phyloP scores from a whole-genome alignment of 2,797 vertebrate species.

The Phoeniculus purpureus region DNA sequence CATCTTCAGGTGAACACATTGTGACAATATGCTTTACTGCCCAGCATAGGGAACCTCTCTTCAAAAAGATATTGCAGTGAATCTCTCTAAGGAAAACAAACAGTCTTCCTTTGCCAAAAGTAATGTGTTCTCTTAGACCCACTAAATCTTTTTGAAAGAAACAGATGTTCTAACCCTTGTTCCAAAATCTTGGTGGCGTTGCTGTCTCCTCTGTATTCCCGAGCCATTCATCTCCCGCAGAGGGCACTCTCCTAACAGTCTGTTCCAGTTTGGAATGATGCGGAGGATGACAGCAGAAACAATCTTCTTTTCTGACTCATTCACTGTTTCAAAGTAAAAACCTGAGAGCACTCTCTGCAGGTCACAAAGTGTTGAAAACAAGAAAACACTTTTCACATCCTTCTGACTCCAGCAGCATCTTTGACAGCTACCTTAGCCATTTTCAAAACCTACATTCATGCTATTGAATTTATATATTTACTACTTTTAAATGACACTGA shows the following conservation, averaged over 20 bases:
- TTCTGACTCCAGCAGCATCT: neutral
- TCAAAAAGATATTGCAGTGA: fast-evolving
- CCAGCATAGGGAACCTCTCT: neutral
- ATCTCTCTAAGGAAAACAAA: neutral
- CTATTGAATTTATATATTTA: neutral
- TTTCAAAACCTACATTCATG: neutral
- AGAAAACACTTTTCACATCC: neutral
- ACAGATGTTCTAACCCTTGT: neutral
- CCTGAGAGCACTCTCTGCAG: neutral
- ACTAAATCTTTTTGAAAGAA: fast-evolving
- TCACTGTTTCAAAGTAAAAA: neutral
- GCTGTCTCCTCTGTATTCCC: neutral
- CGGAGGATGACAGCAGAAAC: neutral
- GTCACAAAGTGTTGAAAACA: neutral
- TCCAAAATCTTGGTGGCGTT: too few relatives aligned
- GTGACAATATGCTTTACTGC: neutral
- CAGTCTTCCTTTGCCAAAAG: neutral
- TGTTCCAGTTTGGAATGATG: neutral
- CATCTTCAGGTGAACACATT: neutral
- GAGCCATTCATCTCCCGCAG: neutral
- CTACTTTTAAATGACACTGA: neutral
- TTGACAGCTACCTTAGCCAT: neutral
- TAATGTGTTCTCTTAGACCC: neutral
- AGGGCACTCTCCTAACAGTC: neutral
- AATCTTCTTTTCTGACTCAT: neutral